These are phyloP conservation scores for Spheniscus mendiculus DNA, from an alignment of 2,113 vertebrate genomes.

Conservation along the genomic window DNA sequence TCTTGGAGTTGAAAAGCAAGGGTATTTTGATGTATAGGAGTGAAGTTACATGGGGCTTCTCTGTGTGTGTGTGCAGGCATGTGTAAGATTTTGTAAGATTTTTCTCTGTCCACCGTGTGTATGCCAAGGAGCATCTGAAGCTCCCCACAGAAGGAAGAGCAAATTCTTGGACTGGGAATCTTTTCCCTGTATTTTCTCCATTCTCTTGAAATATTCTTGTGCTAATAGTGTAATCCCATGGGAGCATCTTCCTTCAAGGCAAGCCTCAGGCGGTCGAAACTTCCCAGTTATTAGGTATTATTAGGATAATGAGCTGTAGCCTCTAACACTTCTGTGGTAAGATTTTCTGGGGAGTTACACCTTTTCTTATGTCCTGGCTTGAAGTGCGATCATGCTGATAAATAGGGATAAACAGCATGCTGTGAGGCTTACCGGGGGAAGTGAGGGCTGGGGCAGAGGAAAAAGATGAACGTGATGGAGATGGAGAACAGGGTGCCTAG, in stretches of 20 bases:
- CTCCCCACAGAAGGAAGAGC: neutral
- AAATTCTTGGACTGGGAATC: neutral
- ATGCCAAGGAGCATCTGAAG: neutral
- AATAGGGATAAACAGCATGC: accelerated
- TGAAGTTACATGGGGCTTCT: neutral
- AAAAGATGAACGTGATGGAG: accelerated
- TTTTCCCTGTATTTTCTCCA: neutral
- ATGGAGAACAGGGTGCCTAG: neutral
- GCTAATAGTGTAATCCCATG: neutral
- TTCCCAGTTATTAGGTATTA: neutral
- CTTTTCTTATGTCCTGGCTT: neutral
- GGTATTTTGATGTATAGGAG: neutral
- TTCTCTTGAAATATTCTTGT: neutral
- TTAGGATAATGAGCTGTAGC: neutral
- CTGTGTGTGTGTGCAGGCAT: neutral
- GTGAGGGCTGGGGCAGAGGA: neutral
- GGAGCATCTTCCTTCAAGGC: neutral
- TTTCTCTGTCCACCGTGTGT: accelerated
- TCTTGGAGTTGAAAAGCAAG: neutral
- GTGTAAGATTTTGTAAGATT: neutral
- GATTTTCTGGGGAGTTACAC: neutral
- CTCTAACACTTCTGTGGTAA: neutral
- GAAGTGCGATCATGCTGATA: too few species aligned
- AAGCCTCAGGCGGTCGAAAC: neutral
- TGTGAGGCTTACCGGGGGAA: too few species aligned